Evolutionary conservation across 2,113 vertebrate species (phyloP).

Genomic region (Anarrhichthys ocellatus): DNA sequence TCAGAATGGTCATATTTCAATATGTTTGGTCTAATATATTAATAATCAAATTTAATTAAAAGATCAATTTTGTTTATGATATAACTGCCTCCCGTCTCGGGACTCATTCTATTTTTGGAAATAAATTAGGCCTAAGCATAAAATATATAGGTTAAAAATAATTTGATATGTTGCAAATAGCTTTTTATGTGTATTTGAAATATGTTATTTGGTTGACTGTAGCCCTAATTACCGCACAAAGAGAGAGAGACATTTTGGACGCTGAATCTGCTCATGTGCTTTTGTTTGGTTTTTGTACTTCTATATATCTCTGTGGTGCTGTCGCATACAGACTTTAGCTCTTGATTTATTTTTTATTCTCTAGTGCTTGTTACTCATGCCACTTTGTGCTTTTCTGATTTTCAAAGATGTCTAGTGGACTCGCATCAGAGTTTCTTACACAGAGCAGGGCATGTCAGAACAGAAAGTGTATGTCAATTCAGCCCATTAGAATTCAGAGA

Average conservation of each 20-base stretch:
- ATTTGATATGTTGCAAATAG: neutral
- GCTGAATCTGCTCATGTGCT: neutral
- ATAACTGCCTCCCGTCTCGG: neutral
- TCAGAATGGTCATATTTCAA: neutral
- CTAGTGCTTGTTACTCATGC: neutral
- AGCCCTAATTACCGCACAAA: conserved; percentile 33
- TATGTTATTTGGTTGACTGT: neutral
- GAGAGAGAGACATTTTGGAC: conserved; percentile 7
- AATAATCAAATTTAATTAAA: too few species aligned
- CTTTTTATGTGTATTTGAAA: too few species aligned
- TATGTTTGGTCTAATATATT: too few species aligned
- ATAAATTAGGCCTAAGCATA: neutral
- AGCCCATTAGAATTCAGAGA: conserved; percentile 41
- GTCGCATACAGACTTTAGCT: conserved; percentile 4
- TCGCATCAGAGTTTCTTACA: conserved; percentile 17
- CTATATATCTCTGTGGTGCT: conserved; percentile 12
- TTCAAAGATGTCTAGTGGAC: conserved; percentile 37
- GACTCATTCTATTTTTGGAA: neutral
- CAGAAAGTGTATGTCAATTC: conserved; percentile 19
- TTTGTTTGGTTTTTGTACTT: conserved; percentile 17
- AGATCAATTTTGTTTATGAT: neutral
- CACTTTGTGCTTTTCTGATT: conserved; percentile 5
- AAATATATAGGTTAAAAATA: neutral
- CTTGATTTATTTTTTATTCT: neutral
- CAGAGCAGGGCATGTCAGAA: conserved; percentile 12